Percentiles rank a stretch among this genome's conserved stretches.
Conservation (phyloP, 1,140 invertebrate species). For the Brachionus calyciflorus region DNA sequence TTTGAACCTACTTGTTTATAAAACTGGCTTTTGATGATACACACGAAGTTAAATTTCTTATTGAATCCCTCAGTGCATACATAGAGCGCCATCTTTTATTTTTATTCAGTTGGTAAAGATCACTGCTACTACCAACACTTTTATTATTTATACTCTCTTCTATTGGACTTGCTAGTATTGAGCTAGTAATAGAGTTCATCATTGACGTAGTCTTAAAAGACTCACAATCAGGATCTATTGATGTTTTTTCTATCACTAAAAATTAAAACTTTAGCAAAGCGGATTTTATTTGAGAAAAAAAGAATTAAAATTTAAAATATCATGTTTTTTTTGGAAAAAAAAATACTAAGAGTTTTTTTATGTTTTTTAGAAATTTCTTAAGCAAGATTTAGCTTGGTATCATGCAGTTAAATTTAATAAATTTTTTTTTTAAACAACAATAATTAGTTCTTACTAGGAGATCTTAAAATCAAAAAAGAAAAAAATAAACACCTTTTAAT, state of each 20-base stretch:
- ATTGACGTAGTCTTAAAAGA: too few relatives aligned
- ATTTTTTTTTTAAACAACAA: too few relatives aligned
- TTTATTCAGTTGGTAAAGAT: constrained; percentile 17
- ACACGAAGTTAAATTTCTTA: constrained; percentile 42
- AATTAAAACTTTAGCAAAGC: not conserved
- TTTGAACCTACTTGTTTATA: not conserved
- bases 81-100: constrained; percentile 41
- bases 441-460: too few relatives aligned
- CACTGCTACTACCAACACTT: not conserved
- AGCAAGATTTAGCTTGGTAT: too few relatives aligned
- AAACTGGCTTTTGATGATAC: not conserved
- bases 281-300: not conserved
- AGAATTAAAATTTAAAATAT: not conserved
- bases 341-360: too few relatives aligned
- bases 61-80: constrained; percentile 39
- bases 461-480: too few relatives aligned
- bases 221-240: not conserved
- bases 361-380: too few relatives aligned
- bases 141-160: not conserved
- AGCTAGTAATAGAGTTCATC: too few relatives aligned
- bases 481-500: too few relatives aligned
- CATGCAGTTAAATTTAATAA: too few relatives aligned
- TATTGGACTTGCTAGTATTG: not conserved
- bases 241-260: not conserved
- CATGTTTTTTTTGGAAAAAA: not conserved